Evolutionary conservation across 1,140 invertebrate species (phyloP).

Genomic region (Mycetomoellerius zeteki): DNA sequence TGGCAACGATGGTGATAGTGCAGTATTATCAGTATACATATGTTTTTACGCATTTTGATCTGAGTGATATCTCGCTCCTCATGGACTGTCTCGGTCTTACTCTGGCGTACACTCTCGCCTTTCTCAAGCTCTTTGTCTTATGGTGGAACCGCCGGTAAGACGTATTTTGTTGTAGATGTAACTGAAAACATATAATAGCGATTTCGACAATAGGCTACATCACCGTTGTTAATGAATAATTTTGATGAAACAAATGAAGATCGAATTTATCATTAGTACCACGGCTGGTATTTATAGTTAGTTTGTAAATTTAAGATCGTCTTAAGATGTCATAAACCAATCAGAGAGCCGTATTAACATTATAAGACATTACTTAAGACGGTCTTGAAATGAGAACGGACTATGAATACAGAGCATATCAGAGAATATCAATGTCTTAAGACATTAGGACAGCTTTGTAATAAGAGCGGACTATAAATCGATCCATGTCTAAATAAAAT

Average conservation of each 20-base stretch:
- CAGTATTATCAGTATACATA: conserved; percentile 50
- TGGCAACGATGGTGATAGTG: conserved; percentile 31
- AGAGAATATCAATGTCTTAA: too few relatives aligned
- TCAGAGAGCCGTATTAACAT: too few relatives aligned
- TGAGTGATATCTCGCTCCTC: conserved; percentile 21
- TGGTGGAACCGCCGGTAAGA: conserved; percentile 57
- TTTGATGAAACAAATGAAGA: neutral
- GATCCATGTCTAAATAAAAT: neutral
- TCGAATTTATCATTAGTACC: neutral
- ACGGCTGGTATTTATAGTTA: too few relatives aligned
- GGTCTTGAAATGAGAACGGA: too few relatives aligned
- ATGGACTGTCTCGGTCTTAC: conserved; percentile 55
- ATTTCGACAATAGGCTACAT: neutral
- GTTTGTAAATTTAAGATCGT: too few relatives aligned
- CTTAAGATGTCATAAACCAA: too few relatives aligned
- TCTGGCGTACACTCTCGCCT: conserved; percentile 45
- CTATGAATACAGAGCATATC: too few relatives aligned
- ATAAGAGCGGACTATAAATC: too few relatives aligned
- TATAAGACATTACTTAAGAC: too few relatives aligned
- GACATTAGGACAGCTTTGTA: too few relatives aligned
- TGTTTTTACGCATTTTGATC: conserved; percentile 20
- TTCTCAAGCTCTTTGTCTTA: conserved; percentile 32
- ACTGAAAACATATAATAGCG: neutral
- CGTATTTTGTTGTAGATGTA: neutral
- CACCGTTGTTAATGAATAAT: neutral